Evolutionary conservation across 2,113 vertebrate genomes (phyloP).

Genomic region (Bubo scandiacus): DNA sequence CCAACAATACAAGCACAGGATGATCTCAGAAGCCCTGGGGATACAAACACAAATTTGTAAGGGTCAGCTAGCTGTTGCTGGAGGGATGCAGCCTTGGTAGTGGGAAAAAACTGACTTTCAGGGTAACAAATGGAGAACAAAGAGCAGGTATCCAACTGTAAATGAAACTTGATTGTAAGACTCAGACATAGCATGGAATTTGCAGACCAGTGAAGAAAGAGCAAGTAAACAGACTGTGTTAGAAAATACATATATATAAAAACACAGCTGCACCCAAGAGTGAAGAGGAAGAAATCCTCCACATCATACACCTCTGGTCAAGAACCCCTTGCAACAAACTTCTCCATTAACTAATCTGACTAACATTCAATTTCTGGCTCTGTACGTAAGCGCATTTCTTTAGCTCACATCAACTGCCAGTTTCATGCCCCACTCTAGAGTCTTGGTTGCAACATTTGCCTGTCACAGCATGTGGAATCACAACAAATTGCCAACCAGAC

Average conservation of each 20-base stretch:
- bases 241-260: not conserved
- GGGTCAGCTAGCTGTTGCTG: not conserved
- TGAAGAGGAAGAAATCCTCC: not conserved
- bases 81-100: not conserved
- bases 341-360: not conserved
- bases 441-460: not conserved
- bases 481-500: not conserved
- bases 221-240: not conserved
- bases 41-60: not conserved
- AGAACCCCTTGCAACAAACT: not conserved
- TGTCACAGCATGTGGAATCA: rapidly evolving
- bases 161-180: not conserved
- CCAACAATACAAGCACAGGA: not conserved
- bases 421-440: not conserved
- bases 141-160: not conserved
- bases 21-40: not conserved
- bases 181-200: not conserved
- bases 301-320: not conserved
- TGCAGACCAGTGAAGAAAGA: not conserved
- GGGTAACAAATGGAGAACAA: not conserved
- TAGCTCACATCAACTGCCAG: not conserved
- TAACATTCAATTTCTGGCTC: not conserved
- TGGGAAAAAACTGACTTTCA: not conserved
- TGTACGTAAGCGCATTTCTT: not conserved
- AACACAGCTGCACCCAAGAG: not conserved